Evolutionary conservation across 2,113 vertebrate species (phyloP).

Genomic region (Anoura caudifer): DNA sequence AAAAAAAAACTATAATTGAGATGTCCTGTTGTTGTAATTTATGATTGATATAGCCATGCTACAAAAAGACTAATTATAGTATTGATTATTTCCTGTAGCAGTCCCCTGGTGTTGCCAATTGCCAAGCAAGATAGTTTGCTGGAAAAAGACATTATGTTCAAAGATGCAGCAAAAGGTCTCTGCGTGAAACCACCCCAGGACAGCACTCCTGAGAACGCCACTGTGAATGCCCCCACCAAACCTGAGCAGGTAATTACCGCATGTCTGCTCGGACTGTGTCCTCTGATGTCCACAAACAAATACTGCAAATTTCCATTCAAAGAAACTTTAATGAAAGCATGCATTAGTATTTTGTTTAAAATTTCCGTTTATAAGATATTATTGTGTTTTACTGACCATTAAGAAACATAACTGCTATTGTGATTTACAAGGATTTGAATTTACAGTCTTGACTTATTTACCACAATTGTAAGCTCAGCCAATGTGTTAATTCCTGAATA

Average conservation of each 20-base stretch:
- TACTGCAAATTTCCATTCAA: not conserved
- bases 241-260: constrained; percentile 87
- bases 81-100: constrained; percentile 80
- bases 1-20: not conserved
- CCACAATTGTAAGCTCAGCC: not conserved
- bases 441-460: not conserved
- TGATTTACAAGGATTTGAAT: not conserved
- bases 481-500: not conserved
- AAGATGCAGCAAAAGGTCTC: constrained; percentile 84
- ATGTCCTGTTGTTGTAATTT: not conserved
- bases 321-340: not conserved
- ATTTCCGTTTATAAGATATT: not conserved
- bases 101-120: constrained; percentile 87
- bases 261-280: rapidly evolving
- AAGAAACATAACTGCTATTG: not conserved
- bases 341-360: not conserved
- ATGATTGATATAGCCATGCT: not conserved
- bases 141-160: constrained; percentile 96
- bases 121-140: constrained; percentile 94
- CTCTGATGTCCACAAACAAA: rapidly evolving
- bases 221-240: constrained; percentile 76
- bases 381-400: not conserved
- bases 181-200: constrained; percentile 87
- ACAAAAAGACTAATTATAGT: constrained; percentile 59
- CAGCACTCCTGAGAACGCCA: constrained; percentile 78